These are phyloP conservation scores for Sycophaga agraensis DNA, from an alignment of 1,140 invertebrate genomes.

Conservation along the genomic window DNA sequence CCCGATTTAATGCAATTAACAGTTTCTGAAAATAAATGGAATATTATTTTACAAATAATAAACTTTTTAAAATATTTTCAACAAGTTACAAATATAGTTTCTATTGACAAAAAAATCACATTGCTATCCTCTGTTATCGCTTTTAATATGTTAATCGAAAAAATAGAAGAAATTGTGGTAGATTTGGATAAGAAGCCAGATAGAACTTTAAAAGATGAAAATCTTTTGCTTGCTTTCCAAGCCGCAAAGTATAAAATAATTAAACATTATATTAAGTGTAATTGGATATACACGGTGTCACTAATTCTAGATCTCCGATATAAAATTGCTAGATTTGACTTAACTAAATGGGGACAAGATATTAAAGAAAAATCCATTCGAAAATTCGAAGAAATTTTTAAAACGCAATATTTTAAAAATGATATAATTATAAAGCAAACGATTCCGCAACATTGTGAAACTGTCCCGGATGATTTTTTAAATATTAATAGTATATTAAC, in stretches of 20 bases:
- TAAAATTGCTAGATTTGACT: not conserved
- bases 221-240: not conserved
- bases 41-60: not conserved
- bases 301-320: not conserved
- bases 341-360: not conserved
- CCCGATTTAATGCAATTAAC: not conserved
- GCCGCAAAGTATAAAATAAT: constrained; percentile 18
- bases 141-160: constrained; percentile 1
- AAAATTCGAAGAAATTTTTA: not conserved
- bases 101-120: not conserved
- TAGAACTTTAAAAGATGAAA: not conserved
- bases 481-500: too few relatives aligned
- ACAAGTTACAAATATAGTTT: not conserved
- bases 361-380: not conserved
- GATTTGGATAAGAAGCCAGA: not conserved
- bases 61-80: not conserved
- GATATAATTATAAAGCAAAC: too few relatives aligned
- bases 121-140: not conserved
- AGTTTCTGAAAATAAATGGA: not conserved
- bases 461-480: too few relatives aligned
- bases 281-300: constrained; percentile 29
- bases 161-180: not conserved
- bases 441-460: too few relatives aligned
- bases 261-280: constrained; percentile 26
- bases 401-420: not conserved